Base-by-base conservation (phyloP, 2,797 vertebrate species). In the Sebastolobus altivelis region DNA sequence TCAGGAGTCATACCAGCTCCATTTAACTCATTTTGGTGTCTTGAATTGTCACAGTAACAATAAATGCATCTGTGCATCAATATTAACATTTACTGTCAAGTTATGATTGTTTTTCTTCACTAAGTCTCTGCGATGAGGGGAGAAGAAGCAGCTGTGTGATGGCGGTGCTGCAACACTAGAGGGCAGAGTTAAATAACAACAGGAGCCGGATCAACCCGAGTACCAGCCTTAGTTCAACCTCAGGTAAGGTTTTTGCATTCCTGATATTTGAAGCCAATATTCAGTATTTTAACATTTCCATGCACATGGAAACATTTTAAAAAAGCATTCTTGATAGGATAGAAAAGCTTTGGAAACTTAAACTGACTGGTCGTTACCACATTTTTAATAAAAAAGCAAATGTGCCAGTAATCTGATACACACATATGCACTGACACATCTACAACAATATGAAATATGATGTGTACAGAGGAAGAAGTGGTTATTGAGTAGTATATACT, bases 101-200 rank as follows among this genome's bases (percentile, higher is more conserved):
- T 6, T 11, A 6, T 31, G 12, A 5, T 4, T 8, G 38, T n/a
- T 6, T 3, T 2, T 14, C 13, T 25, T 18, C 25, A 8, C 27
- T 59, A 14, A 33, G 29, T 18, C 12, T 18, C 29, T 59, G 31
- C 4, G 20, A 0, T 38, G 8, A 31, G 0, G 33, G 18, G 14
- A 69, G 0, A 33, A n/a, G 5, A 0, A 20, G 3, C 2, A 13
- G 8, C 1, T 62, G 2, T 87, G 75, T 82, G 63, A 72, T 80
- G 40, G 4, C 63, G 38, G 9, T 0, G 4, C 43, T 33, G 1
- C 7, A 12, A 72, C 91, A 73, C 85, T 73, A 88, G 92, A 84
- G 73, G 78, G 70, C 75, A 72, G 69, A 58, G 65, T 66, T 72
- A 1, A 20, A 37, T 16, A 75, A 77, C 75, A 43, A 5, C 63